A percentile compares a stretch with the other conserved stretches of the same genome.
These are phyloP conservation scores for Loxodonta africana DNA, from an alignment of 2,113 vertebrate genomes.

Conservation along the genomic window DNA sequence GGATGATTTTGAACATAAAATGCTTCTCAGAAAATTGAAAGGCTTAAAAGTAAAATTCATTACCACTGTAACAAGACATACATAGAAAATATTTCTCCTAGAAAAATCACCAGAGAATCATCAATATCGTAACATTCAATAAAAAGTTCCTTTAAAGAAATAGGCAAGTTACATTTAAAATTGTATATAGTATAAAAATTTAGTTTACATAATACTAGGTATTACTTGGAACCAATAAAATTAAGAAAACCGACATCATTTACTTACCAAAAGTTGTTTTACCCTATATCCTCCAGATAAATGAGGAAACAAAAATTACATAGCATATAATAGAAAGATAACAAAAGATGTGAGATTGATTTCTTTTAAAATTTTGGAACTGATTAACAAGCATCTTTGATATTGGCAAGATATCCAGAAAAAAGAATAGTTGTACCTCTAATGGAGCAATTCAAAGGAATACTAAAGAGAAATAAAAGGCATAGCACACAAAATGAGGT, in stretches of 20 bases:
- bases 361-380: not conserved
- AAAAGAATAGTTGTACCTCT: not conserved
- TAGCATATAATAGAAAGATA: not conserved
- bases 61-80: not conserved
- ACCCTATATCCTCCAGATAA: not conserved
- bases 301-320: not conserved
- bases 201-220: not conserved
- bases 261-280: not conserved
- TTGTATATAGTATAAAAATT: not conserved
- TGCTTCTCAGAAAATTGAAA: not conserved
- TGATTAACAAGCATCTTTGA: not conserved
- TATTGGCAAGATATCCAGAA: not conserved
- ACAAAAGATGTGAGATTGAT: not conserved
- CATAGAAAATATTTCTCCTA: not conserved
- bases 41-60: slow-evolving; percentile 3
- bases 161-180: not conserved
- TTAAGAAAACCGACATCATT: not conserved
- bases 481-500: not conserved
- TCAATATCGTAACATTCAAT: not conserved
- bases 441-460: not conserved
- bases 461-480: not conserved
- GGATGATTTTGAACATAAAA: slow-evolving; percentile 32
- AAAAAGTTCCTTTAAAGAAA: not conserved
- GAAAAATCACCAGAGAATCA: not conserved
- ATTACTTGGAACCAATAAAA: slow-evolving; percentile 25